A percentile compares a stretch with the other conserved stretches of the same genome.
These are phyloP conservation scores for Rousettus madagascariensis DNA, from an alignment of 2,797 vertebrate genomes.

Conservation along the genomic window DNA sequence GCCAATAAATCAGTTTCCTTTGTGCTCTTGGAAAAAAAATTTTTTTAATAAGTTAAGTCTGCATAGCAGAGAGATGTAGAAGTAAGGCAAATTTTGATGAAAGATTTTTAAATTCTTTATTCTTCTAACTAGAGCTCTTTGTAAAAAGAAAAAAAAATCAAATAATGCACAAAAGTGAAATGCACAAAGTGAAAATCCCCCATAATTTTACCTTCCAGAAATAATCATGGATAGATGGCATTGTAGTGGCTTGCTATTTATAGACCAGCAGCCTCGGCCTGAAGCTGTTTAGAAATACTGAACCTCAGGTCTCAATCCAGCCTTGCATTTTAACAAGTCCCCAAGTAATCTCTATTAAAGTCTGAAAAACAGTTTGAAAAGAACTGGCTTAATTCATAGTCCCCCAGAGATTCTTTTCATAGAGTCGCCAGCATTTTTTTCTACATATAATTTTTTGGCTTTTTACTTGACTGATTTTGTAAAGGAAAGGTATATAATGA, in stretches of 20 bases:
- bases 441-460: background rate
- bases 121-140: constrained; percentile 7
- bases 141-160: background rate
- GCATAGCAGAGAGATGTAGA: background rate
- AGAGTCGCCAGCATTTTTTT: background rate
- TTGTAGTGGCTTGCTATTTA: background rate
- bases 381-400: background rate
- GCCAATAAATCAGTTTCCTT: background rate
- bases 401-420: background rate
- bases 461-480: background rate
- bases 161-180: constrained; percentile 3
- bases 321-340: constrained; percentile 5
- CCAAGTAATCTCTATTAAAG: background rate
- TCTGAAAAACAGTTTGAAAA: background rate
- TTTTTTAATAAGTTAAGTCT: background rate
- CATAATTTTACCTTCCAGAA: background rate
- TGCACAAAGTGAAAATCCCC: background rate
- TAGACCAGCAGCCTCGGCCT: background rate
- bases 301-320: background rate
- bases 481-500: background rate
- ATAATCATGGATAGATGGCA: background rate
- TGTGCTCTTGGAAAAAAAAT: background rate
- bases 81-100: background rate
- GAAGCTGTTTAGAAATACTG: background rate
- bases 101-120: constrained; percentile 22